Percentiles rank a stretch among this genome's conserved stretches.
These are phyloP conservation scores for Leptopilina drosophilae DNA, from an alignment of 2,888 invertebrate genomes.

Conservation along the genomic window DNA sequence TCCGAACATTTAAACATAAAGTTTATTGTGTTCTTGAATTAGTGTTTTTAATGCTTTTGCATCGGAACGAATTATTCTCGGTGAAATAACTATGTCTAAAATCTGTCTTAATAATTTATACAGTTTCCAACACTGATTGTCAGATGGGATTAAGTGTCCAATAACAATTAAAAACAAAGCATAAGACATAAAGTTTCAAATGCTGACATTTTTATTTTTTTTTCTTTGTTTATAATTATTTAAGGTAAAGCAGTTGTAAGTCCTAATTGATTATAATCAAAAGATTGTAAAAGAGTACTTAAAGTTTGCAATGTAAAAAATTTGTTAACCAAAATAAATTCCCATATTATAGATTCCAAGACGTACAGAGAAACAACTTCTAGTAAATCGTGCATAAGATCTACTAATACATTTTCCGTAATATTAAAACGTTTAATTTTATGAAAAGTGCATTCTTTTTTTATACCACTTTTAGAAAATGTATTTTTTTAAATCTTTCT, in stretches of 20 bases:
- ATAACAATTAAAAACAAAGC: too few relatives aligned
- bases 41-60: not conserved
- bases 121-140: not conserved
- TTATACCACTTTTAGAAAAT: not conserved
- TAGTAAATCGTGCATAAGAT: not conserved
- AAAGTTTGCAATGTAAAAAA: not conserved
- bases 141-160: not conserved
- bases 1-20: not conserved
- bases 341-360: not conserved
- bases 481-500: not conserved
- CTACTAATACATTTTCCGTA: not conserved
- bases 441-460: not conserved
- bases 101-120: not conserved
- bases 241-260: not conserved
- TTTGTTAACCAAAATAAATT: not conserved
- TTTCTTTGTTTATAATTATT: not conserved
- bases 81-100: not conserved
- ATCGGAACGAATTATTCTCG: not conserved
- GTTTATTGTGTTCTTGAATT: not conserved
- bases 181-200: not conserved
- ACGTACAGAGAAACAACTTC: not conserved
- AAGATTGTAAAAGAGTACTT: not conserved
- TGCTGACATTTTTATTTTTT: constrained; percentile 1
- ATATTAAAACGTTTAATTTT: not conserved
- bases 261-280: not conserved